These are phyloP conservation scores for Rhodeus uyekii DNA, from an alignment of 2,797 vertebrate genomes.

Conservation along the genomic window DNA sequence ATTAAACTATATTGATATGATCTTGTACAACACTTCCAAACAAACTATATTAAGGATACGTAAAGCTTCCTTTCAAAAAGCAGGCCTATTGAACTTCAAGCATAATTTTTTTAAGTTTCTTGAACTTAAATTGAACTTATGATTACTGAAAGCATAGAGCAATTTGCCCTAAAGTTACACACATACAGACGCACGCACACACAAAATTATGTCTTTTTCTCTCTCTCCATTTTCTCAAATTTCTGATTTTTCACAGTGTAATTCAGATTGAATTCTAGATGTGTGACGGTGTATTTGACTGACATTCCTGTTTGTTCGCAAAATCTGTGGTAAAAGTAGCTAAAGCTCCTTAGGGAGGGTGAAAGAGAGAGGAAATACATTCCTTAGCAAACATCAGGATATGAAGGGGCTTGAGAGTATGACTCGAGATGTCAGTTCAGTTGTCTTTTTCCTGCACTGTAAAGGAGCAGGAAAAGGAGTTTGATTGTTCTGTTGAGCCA, in stretches of 20 bases:
- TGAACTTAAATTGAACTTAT: background rate
- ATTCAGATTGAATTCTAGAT: background rate
- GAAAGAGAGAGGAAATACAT: slow-evolving; percentile 68
- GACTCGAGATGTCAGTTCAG: slow-evolving; percentile 57
- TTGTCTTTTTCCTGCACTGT: slow-evolving; percentile 45
- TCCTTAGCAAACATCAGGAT: slow-evolving; percentile 68
- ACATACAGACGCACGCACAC: too few relatives aligned
- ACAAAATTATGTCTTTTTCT: background rate
- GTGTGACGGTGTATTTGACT: background rate
- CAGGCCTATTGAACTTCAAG: background rate
- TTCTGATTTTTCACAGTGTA: background rate
- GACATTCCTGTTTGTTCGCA: slow-evolving; percentile 42
- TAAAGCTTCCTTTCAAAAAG: background rate
- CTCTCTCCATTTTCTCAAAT: background rate
- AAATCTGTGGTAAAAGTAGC: slow-evolving; percentile 66
- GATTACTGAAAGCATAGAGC: background rate
- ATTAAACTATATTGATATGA: background rate
- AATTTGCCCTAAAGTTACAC: background rate
- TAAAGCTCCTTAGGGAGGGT: slow-evolving; percentile 63
- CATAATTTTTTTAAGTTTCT: background rate
- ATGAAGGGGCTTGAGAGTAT: slow-evolving; percentile 41
- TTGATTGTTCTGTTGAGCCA: slow-evolving; percentile 42
- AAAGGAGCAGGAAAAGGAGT: slow-evolving; percentile 46
- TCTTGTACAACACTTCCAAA: background rate
- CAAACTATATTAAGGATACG: background rate